These are phyloP conservation scores for Cygnus atratus DNA, from an alignment of 2,113 vertebrate genomes.

Conservation along the genomic window DNA sequence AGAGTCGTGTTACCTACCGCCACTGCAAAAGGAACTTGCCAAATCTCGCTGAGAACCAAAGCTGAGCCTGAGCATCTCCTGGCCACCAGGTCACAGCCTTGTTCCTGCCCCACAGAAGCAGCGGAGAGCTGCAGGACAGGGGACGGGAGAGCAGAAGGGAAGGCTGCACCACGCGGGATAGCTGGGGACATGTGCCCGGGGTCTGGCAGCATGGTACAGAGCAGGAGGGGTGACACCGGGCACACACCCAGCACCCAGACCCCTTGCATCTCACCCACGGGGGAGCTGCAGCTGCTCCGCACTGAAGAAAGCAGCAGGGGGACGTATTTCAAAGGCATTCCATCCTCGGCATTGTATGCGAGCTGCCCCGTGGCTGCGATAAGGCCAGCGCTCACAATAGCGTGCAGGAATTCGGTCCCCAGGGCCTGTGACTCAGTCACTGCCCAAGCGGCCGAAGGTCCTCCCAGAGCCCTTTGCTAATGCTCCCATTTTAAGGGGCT, in stretches of 20 bases:
- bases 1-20: neutral
- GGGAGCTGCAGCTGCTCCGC: neutral
- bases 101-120: neutral
- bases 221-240: neutral
- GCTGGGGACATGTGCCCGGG: neutral
- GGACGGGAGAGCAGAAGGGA: neutral
- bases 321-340: slow-evolving; percentile 2
- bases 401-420: slow-evolving; percentile 43
- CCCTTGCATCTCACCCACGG: neutral
- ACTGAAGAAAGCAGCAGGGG: neutral
- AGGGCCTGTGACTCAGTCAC: slow-evolving; percentile 30
- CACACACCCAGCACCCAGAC: neutral
- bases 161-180: rapidly evolving
- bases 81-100: neutral
- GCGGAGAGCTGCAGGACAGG: neutral
- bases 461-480: slow-evolving; percentile 8
- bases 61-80: neutral
- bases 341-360: neutral
- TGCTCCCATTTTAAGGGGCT: neutral
- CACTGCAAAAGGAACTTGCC: neutral
- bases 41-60: neutral
- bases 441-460: neutral
- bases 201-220: neutral
- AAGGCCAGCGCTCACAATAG: slow-evolving; percentile 52
- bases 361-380: neutral